These are phyloP conservation scores for Malacosoma neustria DNA, from an alignment of 2,888 invertebrate genomes.

Conservation along the genomic window DNA sequence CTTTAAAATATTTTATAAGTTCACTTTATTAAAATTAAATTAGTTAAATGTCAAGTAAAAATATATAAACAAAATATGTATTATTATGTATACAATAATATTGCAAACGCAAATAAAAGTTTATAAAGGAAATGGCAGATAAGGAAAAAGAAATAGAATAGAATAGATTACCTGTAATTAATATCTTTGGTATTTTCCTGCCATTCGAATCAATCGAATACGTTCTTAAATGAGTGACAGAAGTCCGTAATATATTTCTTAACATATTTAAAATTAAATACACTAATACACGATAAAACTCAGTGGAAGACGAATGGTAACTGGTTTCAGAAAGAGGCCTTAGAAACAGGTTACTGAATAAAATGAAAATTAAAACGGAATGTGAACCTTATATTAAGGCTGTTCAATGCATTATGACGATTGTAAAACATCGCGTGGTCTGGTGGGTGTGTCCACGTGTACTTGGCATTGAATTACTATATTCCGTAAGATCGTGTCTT, in stretches of 20 bases:
- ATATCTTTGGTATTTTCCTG: conserved; percentile 64
- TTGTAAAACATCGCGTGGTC: conserved; percentile 7
- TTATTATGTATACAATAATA: too few species aligned
- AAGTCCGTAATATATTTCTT: conserved; percentile 34
- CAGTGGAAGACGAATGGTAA: conserved; percentile 37
- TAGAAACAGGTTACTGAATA: conserved; percentile 39
- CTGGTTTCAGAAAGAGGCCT: conserved; percentile 30
- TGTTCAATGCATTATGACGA: conserved; percentile 3
- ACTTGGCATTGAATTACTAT: conserved; percentile 1
- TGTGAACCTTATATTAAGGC: conserved; percentile 23
- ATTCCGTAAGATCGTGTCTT: too few species aligned
- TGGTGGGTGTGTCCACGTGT: conserved; percentile 36
- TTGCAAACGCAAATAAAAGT: too few species aligned
- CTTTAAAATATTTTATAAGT: too few species aligned
- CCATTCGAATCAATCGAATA: conserved; percentile 33
- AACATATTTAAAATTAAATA: conserved; percentile 28
- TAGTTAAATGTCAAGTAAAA: too few species aligned
- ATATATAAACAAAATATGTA: too few species aligned
- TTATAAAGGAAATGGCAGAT: too few species aligned
- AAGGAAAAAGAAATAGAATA: too few species aligned
- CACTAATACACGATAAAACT: conserved; percentile 35
- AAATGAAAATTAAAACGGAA: conserved; percentile 12
- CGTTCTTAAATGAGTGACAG: conserved; percentile 31
- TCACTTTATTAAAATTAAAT: too few species aligned
- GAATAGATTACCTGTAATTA: conserved; percentile 77